Evolutionary conservation across 2,797 vertebrate genomes (phyloP), one percentile per base, ranked within the genome.

Genomic region (Scolopax rusticola): DNA sequence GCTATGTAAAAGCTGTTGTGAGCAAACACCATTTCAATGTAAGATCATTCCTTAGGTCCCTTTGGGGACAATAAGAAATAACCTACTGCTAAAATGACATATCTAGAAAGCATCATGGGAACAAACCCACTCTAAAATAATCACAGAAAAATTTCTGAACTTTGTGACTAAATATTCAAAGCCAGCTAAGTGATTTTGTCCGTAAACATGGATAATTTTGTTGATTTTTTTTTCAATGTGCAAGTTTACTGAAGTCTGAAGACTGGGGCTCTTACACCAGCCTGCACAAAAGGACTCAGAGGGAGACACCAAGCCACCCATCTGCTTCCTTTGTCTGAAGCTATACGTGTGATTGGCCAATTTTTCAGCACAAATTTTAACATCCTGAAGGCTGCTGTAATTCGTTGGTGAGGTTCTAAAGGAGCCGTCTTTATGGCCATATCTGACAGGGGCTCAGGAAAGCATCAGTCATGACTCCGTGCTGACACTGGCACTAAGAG

Each of bases 401-500:
- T 80, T 87, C 91, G 50, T 41, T 91, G 87, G 45, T 8, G 3
- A 83, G 7, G 11, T 56, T 94, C 93, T 88, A 89, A n/a, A 63
- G 9, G 41, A 90, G 16, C 20, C 8, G 5, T 33, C 50, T 80
- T 60, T 68, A 64, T 61, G 47, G 73, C 33, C 47, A 47, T 3
- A 75, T 48, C 50, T 85, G 65, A 87, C 28, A 57, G 32, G 61
- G n/a, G 20, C 33, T 91, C 53, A 95, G 68, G 85, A 94, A 92
- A 80, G 74, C 85, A 90, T 68, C 78, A 75, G 47, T 87, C 91
- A 81, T 51, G 30, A 77, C 47, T 83, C 82, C 54, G 65, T 51
- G 41, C 75, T 86, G 71, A 92, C 61, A 51, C 79, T 87, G 94
- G 84, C 84, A 93, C 9, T 0, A 2, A 65, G 81, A 90, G 75